These are phyloP conservation scores for Nymphicus hollandicus DNA, from an alignment of 2,113 vertebrate species.

Conservation along the genomic window DNA sequence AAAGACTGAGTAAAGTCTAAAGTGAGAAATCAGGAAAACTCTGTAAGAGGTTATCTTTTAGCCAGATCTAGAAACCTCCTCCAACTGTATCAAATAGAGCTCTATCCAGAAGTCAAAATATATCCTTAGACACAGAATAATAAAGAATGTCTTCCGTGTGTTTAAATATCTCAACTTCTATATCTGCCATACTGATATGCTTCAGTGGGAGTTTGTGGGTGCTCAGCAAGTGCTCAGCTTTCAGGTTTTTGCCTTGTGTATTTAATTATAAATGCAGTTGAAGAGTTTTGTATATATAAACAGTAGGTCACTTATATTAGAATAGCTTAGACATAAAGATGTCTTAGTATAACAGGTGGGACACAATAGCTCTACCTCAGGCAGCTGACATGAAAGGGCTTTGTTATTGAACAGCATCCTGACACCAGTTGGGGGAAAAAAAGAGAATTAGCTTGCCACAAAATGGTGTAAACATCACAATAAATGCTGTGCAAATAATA, in stretches of 20 bases:
- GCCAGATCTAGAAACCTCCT: background rate
- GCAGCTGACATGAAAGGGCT: conserved; percentile 19
- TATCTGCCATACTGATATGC: background rate
- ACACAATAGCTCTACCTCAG: conserved; percentile 12
- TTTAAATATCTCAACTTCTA: background rate
- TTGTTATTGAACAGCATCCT: conserved; percentile 35
- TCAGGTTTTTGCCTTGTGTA: background rate
- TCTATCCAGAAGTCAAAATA: background rate
- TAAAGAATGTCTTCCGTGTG: background rate
- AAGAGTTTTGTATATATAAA: conserved; percentile 45
- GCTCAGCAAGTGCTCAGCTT: conserved; percentile 29
- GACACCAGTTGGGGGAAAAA: background rate
- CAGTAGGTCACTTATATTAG: conserved; percentile 50
- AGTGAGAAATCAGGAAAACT: background rate
- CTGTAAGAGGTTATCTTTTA: background rate
- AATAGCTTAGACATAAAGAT: conserved; percentile 28
- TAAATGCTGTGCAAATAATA: conserved; percentile 29
- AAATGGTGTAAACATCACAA: conserved; percentile 14
- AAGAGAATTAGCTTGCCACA: conserved; percentile 10
- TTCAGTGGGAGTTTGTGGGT: background rate
- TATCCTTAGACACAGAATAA: background rate
- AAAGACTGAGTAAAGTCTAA: background rate
- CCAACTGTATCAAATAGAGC: background rate
- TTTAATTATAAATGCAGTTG: conserved; percentile 34
- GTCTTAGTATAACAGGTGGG: conserved; percentile 30